phyloP scores from a whole-genome alignment of 2,797 vertebrate species.

The Myiotriccus ornatus region DNA sequence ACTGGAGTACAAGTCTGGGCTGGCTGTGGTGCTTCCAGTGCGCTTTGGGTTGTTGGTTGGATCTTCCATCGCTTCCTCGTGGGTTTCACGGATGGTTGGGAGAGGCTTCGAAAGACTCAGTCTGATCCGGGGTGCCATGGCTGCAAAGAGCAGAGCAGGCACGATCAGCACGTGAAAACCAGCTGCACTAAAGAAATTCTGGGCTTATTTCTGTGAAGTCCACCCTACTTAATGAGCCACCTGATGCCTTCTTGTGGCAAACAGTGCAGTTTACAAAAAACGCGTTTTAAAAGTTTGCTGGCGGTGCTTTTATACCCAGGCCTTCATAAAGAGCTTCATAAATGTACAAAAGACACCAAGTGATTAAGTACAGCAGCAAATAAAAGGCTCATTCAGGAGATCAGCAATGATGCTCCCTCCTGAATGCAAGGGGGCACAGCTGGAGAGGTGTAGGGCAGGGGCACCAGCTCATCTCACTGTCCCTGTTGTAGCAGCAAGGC shows the following conservation, averaged over 20 bases:
- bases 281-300: background rate
- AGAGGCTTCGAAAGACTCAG: constrained; percentile 77
- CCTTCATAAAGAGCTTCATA: background rate
- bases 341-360: background rate
- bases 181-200: background rate
- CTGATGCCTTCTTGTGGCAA: background rate
- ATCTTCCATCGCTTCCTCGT: constrained; percentile 77
- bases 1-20: constrained; percentile 64
- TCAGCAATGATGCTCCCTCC: background rate
- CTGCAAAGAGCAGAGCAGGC: constrained; percentile 61
- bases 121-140: constrained; percentile 81
- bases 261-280: background rate
- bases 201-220: background rate
- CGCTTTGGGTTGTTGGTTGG: constrained; percentile 44
- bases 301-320: background rate
- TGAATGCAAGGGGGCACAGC: background rate
- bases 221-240: background rate
- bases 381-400: background rate
- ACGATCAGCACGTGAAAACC: background rate
- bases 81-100: constrained; percentile 82
- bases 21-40: background rate
- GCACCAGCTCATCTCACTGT: fast-evolving
- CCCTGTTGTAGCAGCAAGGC: background rate
- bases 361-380: background rate
- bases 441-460: background rate